phyloP scores from a whole-genome alignment of 2,113 vertebrate species.

The Pomatostomus ruficeps region DNA sequence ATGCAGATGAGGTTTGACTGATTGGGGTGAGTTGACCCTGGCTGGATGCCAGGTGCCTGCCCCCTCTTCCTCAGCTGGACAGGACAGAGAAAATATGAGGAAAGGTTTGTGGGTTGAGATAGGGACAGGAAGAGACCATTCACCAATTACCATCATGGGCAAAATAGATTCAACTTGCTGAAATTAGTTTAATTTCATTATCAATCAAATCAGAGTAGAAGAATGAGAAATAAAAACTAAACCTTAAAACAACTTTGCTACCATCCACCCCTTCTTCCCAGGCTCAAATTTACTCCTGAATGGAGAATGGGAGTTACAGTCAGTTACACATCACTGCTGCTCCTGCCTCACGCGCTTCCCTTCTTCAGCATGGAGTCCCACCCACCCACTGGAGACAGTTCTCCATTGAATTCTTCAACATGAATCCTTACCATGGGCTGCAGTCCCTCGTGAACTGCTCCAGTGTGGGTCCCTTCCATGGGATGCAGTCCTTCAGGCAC shows the following conservation, averaged over 20 bases:
- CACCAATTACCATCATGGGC: not conserved
- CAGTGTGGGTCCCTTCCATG: no score
- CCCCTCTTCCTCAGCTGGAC: not conserved
- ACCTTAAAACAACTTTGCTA: not conserved
- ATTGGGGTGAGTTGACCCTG: not conserved
- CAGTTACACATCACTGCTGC: not conserved
- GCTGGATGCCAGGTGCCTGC: not conserved
- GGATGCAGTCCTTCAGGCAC: not conserved
- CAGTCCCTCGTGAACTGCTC: not conserved
- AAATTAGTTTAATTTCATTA: not conserved
- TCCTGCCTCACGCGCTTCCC: not conserved
- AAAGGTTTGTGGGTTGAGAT: not conserved
- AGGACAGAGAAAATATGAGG: not conserved
- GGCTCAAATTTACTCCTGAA: not conserved
- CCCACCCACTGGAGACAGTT: not conserved
- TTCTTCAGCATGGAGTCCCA: not conserved
- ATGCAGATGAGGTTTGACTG: not conserved
- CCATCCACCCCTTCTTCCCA: not conserved
- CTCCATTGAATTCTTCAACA: not conserved
- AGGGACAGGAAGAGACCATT: not conserved
- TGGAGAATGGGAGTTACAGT: not conserved
- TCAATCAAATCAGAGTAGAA: not conserved
- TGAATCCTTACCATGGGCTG: not conserved
- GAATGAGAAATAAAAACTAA: not conserved
- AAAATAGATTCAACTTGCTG: not conserved